Conservation (phyloP, 2,888 invertebrate species). For the Ormyrus thymus region DNA sequence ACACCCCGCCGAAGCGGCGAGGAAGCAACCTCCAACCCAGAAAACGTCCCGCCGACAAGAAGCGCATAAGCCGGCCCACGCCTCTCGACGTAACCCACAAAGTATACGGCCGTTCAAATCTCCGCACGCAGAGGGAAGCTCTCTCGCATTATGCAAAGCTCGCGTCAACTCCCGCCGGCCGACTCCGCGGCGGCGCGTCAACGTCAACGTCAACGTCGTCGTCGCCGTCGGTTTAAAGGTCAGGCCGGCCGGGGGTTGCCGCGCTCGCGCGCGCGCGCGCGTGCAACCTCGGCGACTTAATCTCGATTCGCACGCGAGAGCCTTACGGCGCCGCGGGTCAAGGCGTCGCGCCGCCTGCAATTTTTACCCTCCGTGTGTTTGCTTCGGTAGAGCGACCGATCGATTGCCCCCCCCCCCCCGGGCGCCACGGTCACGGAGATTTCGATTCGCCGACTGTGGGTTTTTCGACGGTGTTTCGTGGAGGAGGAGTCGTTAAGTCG, state of each 20-base stretch:
- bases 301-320: constrained; percentile 74
- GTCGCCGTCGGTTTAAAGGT: constrained; percentile 29
- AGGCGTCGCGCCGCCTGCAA: constrained; percentile 62
- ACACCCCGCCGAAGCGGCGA: too few species aligned
- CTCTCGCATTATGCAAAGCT: too few species aligned
- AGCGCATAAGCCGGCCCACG: too few species aligned
- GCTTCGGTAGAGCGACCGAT: neutral
- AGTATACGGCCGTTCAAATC: too few species aligned
- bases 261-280: too few species aligned
- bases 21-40: too few species aligned
- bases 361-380: constrained; percentile 25
- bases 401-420: neutral
- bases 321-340: constrained; percentile 66
- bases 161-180: too few species aligned
- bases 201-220: too few species aligned
- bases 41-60: too few species aligned
- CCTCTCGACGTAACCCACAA: too few species aligned
- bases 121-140: too few species aligned
- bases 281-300: constrained; percentile 66
- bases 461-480: neutral
- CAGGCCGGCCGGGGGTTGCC: constrained; percentile 1
- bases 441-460: neutral
- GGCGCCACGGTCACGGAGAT: constrained; percentile 54
- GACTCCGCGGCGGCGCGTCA: too few species aligned
- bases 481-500: neutral